Evolutionary conservation across 2,113 vertebrate genomes (phyloP).

Genomic region (Pyxicephalus adspersus): DNA sequence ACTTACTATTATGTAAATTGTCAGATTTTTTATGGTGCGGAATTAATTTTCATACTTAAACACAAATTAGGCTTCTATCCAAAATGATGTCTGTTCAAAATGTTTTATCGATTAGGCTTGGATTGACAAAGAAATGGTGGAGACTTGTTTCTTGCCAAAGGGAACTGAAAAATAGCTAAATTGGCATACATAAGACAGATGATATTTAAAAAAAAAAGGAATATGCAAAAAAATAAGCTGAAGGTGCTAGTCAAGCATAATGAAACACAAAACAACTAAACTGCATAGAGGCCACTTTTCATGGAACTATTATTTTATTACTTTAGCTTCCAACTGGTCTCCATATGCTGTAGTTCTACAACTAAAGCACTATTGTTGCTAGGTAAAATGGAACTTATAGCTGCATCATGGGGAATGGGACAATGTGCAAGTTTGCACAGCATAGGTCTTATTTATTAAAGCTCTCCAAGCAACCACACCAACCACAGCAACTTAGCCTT

Average conservation of each 20-base stretch:
- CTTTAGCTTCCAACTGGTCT: background rate
- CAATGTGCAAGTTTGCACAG: no score
- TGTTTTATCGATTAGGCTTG: background rate
- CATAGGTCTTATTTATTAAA: no score
- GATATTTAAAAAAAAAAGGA: conserved; percentile 24
- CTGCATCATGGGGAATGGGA: no score
- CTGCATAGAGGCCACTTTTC: background rate
- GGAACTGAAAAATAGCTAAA: conserved; percentile 14
- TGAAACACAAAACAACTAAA: conserved; percentile 30
- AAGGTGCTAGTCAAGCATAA: conserved; percentile 38
- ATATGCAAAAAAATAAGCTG: conserved; percentile 21
- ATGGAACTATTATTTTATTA: conserved; percentile 2
- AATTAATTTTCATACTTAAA: conserved; percentile 14
- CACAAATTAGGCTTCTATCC: conserved; percentile 10
- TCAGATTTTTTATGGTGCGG: background rate
- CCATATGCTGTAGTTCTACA: background rate
- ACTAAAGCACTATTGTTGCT: no score
- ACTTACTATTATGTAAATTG: background rate
- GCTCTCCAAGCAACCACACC: no score
- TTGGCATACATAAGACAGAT: conserved; percentile 40
- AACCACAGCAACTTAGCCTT: no score
- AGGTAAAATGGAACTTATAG: no score
- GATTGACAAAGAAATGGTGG: conserved; percentile 14
- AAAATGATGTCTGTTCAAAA: conserved; percentile 1
- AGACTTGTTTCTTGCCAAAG: background rate